phyloP scores from a whole-genome alignment of 2,797 vertebrate species.

The Crocidura indochinensis region DNA sequence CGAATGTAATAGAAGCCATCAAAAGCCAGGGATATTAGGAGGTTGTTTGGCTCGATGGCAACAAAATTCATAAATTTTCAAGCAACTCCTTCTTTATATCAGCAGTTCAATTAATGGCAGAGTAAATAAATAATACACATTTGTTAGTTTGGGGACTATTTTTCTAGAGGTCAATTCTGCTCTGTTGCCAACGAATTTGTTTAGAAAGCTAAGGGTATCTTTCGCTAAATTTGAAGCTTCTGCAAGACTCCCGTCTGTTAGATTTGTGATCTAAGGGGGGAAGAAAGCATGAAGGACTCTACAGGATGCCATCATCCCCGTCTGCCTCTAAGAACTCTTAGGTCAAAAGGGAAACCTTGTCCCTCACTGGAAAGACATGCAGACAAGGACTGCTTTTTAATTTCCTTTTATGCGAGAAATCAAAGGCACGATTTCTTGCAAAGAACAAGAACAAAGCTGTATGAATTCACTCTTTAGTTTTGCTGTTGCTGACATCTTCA shows the following conservation, averaged over 20 bases:
- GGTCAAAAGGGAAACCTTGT: background rate
- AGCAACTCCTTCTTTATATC: conserved; percentile 64
- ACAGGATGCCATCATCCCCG: background rate
- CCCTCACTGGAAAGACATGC: background rate
- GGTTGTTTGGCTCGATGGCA: background rate
- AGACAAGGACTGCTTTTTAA: background rate
- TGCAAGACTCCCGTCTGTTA: background rate
- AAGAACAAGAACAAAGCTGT: fast-evolving
- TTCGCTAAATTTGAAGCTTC: conserved; percentile 35
- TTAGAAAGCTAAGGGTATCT: conserved; percentile 17
- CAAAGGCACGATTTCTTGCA: background rate
- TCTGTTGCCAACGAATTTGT: conserved; percentile 49
- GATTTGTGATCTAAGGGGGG: background rate
- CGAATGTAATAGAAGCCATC: conserved; percentile 86
- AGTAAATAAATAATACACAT: background rate
- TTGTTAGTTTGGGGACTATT: background rate
- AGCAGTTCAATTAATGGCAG: conserved; percentile 65
- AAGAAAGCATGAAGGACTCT: background rate
- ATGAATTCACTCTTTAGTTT: background rate
- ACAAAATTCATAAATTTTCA: conserved; percentile 77
- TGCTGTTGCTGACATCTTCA: background rate
- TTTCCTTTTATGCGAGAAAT: background rate
- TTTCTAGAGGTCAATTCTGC: background rate
- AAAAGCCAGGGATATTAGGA: conserved; percentile 79
- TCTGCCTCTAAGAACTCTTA: background rate